phyloP scores from a whole-genome alignment of 2,888 invertebrate genomes.

The Drosophila fungiperda region DNA sequence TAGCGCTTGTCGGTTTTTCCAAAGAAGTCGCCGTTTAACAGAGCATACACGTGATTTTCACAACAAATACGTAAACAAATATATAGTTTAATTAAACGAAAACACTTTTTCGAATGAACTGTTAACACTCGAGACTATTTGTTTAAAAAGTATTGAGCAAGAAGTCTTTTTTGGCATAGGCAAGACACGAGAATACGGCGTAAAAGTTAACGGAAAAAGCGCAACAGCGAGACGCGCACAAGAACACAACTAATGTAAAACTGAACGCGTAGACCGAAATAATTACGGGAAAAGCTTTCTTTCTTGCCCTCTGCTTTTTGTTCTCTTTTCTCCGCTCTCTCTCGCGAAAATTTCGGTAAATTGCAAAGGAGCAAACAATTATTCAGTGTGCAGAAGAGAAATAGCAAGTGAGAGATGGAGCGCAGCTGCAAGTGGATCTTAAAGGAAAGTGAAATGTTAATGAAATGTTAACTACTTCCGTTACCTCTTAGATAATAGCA shows the following conservation, averaged over 20 bases:
- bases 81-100: constrained; percentile 6
- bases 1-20: constrained; percentile 46
- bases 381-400: constrained; percentile 54
- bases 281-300: constrained; percentile 37
- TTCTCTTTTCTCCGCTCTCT: constrained; percentile 39
- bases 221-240: constrained; percentile 61
- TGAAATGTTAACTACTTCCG: constrained; percentile 19
- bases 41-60: constrained; percentile 36
- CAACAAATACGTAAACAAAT: background rate
- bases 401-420: background rate
- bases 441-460: constrained; percentile 33
- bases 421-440: constrained; percentile 7
- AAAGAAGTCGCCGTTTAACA: constrained; percentile 42
- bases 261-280: constrained; percentile 51
- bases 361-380: constrained; percentile 25
- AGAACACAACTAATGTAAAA: constrained; percentile 73
- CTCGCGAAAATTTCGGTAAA: constrained; percentile 41
- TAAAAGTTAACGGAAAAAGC: constrained; percentile 22
- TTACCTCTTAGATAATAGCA: background rate
- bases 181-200: constrained; percentile 25
- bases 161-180: constrained; percentile 19
- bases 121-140: background rate
- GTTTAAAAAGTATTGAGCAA: constrained; percentile 3
- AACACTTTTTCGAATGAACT: constrained; percentile 8
- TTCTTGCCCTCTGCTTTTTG: constrained; percentile 37